These are phyloP conservation scores for Gambusia holbrooki DNA, from an alignment of 2,113 vertebrate genomes.

Conservation along the genomic window DNA sequence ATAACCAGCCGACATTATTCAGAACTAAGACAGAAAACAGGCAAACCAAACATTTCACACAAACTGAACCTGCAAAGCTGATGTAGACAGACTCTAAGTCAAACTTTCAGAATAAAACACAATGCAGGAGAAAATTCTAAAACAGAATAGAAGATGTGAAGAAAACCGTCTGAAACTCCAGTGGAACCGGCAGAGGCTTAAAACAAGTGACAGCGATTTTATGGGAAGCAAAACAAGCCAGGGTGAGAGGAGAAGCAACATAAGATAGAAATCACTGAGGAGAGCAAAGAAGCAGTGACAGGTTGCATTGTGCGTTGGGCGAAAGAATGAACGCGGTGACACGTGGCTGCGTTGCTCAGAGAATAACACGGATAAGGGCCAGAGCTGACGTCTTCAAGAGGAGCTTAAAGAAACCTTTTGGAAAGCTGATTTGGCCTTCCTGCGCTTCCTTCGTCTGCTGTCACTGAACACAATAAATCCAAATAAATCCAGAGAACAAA, in stretches of 20 bases:
- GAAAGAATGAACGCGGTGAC: slow-evolving; percentile 11
- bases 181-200: not conserved
- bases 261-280: not conserved
- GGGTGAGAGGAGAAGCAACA: slow-evolving; percentile 3
- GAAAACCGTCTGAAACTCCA: not conserved
- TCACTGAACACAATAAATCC: slow-evolving; percentile 31
- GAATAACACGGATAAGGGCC: slow-evolving; percentile 29
- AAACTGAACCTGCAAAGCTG: not conserved
- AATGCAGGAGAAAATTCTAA: not conserved
- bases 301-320: slow-evolving; percentile 9
- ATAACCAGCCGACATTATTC: not conserved
- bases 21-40: not conserved
- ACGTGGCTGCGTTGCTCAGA: slow-evolving; percentile 25
- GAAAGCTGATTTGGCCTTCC: slow-evolving; percentile 42
- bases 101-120: not conserved
- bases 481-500: slow-evolving; percentile 2
- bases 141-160: not conserved
- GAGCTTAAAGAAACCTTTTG: slow-evolving; percentile 27
- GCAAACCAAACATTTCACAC: not conserved
- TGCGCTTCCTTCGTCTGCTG: slow-evolving; percentile 35
- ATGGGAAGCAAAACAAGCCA: slow-evolving; percentile 4
- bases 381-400: slow-evolving; percentile 26
- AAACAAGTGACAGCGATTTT: slow-evolving; percentile 6
- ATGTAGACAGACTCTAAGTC: slow-evolving; percentile 9
- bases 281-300: slow-evolving; percentile 21